Conservation (phyloP, 2,797 vertebrate genomes). For the Bufotes viridis region DNA sequence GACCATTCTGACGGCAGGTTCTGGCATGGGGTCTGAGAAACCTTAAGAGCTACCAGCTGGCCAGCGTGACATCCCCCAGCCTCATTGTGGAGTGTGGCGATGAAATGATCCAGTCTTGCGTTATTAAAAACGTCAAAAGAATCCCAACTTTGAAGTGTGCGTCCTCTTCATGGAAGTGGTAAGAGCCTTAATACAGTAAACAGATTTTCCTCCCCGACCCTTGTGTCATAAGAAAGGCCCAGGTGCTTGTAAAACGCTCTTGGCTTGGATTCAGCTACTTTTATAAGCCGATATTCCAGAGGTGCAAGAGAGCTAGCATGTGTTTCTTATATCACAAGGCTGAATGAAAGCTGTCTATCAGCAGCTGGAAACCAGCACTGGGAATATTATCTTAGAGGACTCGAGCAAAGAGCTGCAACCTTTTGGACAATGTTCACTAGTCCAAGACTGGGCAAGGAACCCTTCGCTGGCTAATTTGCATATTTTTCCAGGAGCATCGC, state of each 20-base stretch:
- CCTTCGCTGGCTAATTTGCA: too few species aligned
- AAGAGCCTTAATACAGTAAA: slow-evolving; percentile 67
- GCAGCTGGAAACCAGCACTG: slow-evolving; percentile 8
- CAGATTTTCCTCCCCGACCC: slow-evolving; percentile 32
- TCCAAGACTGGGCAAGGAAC: not conserved
- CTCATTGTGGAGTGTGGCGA: slow-evolving; percentile 93
- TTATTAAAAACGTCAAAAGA: slow-evolving; percentile 94
- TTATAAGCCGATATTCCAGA: slow-evolving; percentile 46
- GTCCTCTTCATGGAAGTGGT: slow-evolving; percentile 93
- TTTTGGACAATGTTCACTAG: too few species aligned
- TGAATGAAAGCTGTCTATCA: slow-evolving; percentile 44
- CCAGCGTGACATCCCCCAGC: slow-evolving; percentile 89
- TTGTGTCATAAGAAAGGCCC: slow-evolving; percentile 9
- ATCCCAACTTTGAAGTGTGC: slow-evolving; percentile 91
- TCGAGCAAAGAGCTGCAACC: not conserved
- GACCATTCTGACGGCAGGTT: slow-evolving; percentile 70
- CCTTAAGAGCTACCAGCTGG: slow-evolving; percentile 94
- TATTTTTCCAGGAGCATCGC: too few species aligned
- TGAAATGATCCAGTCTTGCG: slow-evolving; percentile 84
- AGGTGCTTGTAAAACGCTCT: slow-evolving; percentile 43
- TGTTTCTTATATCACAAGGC: slow-evolving; percentile 48
- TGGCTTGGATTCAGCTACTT: slow-evolving; percentile 34
- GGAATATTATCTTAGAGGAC: slow-evolving; percentile 12
- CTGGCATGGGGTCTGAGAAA: slow-evolving; percentile 93
- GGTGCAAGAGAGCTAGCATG: slow-evolving; percentile 32